Percentiles rank a stretch among this genome's conserved stretches.
phyloP scores from a whole-genome alignment of 2,888 invertebrate genomes.

The Brachypalpus laphriformis region DNA sequence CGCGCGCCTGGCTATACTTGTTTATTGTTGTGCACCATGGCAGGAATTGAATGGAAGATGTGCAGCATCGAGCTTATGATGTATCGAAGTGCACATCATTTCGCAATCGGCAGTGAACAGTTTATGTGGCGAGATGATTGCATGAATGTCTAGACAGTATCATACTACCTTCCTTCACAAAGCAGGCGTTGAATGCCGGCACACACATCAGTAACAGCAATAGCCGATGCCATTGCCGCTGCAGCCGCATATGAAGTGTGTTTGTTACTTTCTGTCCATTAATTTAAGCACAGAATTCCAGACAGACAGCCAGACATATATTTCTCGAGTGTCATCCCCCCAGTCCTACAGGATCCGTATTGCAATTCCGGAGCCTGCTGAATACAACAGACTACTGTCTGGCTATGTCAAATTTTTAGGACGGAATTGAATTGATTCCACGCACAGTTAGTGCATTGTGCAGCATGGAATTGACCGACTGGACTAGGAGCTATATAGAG shows the following conservation, averaged over 20 bases:
- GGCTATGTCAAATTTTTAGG: constrained; percentile 43
- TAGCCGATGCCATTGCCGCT: not conserved
- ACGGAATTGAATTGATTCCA: constrained; percentile 39
- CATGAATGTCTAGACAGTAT: constrained; percentile 44
- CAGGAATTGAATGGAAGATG: constrained; percentile 21
- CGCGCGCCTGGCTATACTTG: not conserved
- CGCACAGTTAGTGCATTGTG: constrained; percentile 31
- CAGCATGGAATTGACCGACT: constrained; percentile 1
- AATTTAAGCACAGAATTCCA: constrained; percentile 56
- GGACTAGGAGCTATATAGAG: not conserved
- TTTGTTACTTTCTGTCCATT: constrained; percentile 67
- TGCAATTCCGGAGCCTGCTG: constrained; percentile 14
- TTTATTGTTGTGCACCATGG: constrained; percentile 8
- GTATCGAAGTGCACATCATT: constrained; percentile 23
- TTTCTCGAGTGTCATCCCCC: constrained; percentile 14
- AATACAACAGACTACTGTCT: constrained; percentile 27
- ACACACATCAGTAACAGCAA: constrained; percentile 31
- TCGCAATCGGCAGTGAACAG: not conserved
- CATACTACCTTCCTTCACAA: constrained; percentile 2
- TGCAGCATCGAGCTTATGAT: constrained; percentile 23
- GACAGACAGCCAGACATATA: constrained; percentile 30
- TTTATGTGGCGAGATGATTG: no score
- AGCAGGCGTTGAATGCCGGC: constrained; percentile 26
- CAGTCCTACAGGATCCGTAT: not conserved
- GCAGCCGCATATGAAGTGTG: constrained; percentile 34